A percentile compares a stretch with the other conserved stretches of the same genome.
Evolutionary conservation across 2,888 invertebrate species (phyloP).

Genomic region (Neoscelio sp.): DNA sequence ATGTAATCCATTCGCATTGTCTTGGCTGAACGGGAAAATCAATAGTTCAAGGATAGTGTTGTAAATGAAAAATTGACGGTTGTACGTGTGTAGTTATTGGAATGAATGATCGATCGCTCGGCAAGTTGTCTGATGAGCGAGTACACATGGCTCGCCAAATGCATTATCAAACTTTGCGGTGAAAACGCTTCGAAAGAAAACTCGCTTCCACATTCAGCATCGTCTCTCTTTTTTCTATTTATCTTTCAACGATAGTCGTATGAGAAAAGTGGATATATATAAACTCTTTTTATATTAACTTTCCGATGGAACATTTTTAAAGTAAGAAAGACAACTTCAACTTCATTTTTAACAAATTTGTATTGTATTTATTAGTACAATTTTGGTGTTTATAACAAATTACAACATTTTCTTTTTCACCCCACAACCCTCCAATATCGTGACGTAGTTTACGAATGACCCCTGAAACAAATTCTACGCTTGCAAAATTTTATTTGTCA

Average conservation of each 20-base stretch:
- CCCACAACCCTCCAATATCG: too few relatives aligned
- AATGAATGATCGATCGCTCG: slow-evolving; percentile 65
- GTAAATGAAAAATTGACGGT: slow-evolving; percentile 71
- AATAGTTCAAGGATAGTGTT: slow-evolving; percentile 74
- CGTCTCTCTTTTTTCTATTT: slow-evolving; percentile 13
- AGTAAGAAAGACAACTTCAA: too few relatives aligned
- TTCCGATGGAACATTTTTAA: too few relatives aligned
- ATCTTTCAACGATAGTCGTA: slow-evolving; percentile 14
- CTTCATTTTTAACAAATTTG: too few relatives aligned
- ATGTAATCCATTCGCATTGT: slow-evolving; percentile 43
- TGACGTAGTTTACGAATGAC: too few relatives aligned
- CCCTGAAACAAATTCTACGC: too few relatives aligned
- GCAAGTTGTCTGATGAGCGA: slow-evolving; percentile 55
- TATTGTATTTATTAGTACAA: too few relatives aligned
- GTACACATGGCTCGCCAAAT: slow-evolving; percentile 51
- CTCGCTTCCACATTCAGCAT: slow-evolving; percentile 14
- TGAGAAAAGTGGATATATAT: slow-evolving; percentile 2
- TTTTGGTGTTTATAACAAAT: too few relatives aligned
- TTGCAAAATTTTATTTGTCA: too few relatives aligned
- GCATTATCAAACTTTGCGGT: slow-evolving; percentile 51
- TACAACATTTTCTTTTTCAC: too few relatives aligned
- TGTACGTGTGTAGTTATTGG: slow-evolving; percentile 63
- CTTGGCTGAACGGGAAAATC: slow-evolving; percentile 68
- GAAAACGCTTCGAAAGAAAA: slow-evolving; percentile 27
- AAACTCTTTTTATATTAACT: not conserved